Base-by-base conservation (phyloP, 1,140 invertebrate species). In the Pseudomyrmex concolor region DNA sequence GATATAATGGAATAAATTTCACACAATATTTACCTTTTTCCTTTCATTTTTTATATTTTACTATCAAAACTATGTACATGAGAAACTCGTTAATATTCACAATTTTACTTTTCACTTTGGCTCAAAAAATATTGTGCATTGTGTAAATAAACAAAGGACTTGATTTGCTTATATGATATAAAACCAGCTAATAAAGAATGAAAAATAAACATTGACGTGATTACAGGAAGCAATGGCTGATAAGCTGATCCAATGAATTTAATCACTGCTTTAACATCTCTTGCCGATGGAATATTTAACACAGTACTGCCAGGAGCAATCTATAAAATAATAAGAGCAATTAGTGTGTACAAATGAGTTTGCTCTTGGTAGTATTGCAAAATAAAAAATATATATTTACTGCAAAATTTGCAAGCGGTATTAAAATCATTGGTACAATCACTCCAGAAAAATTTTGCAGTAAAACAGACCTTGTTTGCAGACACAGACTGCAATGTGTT, bases 391-490 rank as follows among this genome's bases (percentile, higher is more conserved):
- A 64, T 54, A 19, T 43, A 43, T 10, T 88, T 94, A 95, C 95
- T 92, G 94, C 92, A 66, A 95, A 92, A 74, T 90, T 91, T 77
- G 92, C 87, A 3, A 92, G 12, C 13, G 95, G 94, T 4, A 90
- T 89, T 19, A 95, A n/a, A 0, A 95, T 8, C 84, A 95, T 66
- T 10, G 95, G 95, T 85, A 95, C 95, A 8, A 91, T 12, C 0
- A 94, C 15, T 1, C 93, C 93, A 10, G 91, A 54, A 2, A 15
- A 57, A 13, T 84, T 12, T 89, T 95, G 94, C 2, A 94, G 3
- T 2, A 84, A 62, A 45, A 86, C 86, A 43, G 95, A 93, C 73
- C 83, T 93, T 0, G 94, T 51, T 90, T 95, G 94, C 51, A 94
- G 72, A 84, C 95, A 96, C 1, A 95, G 19, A 3, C 93, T 89